These are phyloP conservation scores for Eolophus roseicapilla DNA, from an alignment of 2,113 vertebrate genomes.

Conservation along the genomic window DNA sequence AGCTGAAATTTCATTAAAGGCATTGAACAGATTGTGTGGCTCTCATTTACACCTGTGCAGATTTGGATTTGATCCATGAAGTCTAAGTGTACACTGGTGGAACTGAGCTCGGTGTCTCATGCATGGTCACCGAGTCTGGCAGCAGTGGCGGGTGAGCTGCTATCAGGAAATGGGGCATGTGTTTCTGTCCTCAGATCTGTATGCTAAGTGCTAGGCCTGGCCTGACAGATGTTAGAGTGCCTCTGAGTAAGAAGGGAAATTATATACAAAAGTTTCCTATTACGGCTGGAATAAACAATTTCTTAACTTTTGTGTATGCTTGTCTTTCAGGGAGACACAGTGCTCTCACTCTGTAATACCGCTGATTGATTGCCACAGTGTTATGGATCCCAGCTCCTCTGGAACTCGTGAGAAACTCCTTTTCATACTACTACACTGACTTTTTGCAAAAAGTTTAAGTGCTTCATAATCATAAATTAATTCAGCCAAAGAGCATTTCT, in stretches of 20 bases:
- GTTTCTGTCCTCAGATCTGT: constrained; percentile 54
- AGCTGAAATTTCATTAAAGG: neutral
- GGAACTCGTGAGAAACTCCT: neutral
- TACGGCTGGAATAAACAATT: constrained; percentile 62
- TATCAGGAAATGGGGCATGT: constrained; percentile 51
- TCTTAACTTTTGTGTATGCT: constrained; percentile 58
- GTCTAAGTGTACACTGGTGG: neutral
- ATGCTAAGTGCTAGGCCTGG: constrained; percentile 35
- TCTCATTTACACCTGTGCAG: constrained; percentile 22
- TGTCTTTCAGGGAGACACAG: constrained; percentile 43
- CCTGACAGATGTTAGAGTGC: constrained; percentile 60
- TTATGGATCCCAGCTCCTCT: neutral
- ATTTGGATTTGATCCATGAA: neutral
- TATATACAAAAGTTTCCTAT: constrained; percentile 72
- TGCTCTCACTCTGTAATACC: neutral
- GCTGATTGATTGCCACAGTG: constrained; percentile 5
- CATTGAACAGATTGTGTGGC: neutral
- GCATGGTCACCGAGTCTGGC: neutral
- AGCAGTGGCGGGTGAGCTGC: neutral
- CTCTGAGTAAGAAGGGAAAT: constrained; percentile 61
- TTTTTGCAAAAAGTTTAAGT: neutral
- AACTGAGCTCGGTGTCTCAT: neutral
- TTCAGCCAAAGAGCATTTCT: constrained; percentile 10
- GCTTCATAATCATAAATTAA: constrained; percentile 59
- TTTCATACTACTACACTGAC: neutral